Evolutionary conservation across 2,113 vertebrate species (phyloP).

Genomic region (Micromys minutus): DNA sequence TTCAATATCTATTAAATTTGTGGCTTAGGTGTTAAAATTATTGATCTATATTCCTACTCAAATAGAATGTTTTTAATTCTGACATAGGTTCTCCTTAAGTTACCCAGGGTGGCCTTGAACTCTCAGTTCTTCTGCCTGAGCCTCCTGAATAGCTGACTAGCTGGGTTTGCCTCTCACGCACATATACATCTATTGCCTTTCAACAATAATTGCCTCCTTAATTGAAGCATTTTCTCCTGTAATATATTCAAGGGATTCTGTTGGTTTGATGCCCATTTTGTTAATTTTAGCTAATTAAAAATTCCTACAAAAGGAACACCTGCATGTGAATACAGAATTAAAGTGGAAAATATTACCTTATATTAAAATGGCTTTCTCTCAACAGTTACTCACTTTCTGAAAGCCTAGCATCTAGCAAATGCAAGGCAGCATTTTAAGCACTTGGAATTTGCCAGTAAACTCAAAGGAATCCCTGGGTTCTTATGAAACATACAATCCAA

Average conservation of each 20-base stretch:
- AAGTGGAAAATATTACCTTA: not conserved
- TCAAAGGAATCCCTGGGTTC: not conserved
- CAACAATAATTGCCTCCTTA: not conserved
- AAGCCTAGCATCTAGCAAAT: not conserved
- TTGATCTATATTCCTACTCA: not conserved
- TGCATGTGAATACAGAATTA: not conserved
- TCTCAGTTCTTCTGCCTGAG: not conserved
- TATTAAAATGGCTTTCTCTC: not conserved
- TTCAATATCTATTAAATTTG: constrained; percentile 4
- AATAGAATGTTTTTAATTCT: not conserved
- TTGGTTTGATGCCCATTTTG: not conserved
- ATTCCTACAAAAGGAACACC: not conserved
- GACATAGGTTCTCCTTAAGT: not conserved
- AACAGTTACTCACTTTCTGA: not conserved
- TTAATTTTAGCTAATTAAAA: not conserved
- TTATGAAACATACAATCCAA: not conserved
- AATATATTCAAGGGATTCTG: not conserved
- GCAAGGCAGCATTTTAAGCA: not conserved
- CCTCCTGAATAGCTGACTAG: not conserved
- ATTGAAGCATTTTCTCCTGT: not conserved
- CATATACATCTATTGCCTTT: not conserved
- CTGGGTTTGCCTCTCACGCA: not conserved
- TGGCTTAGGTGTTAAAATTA: not conserved
- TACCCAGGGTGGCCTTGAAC: not conserved
- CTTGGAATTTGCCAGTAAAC: not conserved